Base-by-base conservation (phyloP, 2,113 vertebrate species). In the Labeo rohita region DNA sequence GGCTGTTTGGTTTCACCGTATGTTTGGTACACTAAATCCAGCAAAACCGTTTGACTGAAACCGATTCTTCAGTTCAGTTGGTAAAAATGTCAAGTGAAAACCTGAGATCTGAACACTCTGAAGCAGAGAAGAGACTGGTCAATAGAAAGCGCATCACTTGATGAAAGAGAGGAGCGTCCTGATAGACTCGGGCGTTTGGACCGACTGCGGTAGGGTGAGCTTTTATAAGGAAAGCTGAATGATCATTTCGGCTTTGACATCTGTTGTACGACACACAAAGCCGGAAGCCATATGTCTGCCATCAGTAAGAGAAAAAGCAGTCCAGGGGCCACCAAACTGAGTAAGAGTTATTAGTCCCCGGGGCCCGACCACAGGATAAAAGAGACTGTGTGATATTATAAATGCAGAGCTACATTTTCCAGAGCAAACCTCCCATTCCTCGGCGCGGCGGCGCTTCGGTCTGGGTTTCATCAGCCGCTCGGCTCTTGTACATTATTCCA, bases 361-460 rank as follows among this genome's bases (percentile, higher is more conserved):
- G 85, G 90, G 93, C 56, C 84, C 11, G 91, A 90, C 89, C 77
- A 78, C 50, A 85, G 90, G 93, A 95, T 92, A 86, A 95, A 94
- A 94, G 92, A 90, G 88, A 90, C 89, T 87, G 36, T 49, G 49
- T 45, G 86, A 89, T 90, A 87, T 92, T 87, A 91, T 91, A 89
- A 91, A 93, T 88, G 90, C 90, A 89, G 92, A 87, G 88, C 89
- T 88, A 89, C 92, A 91, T 93, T 94, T 93, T 91, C 93, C 94
- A 94, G 93, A 93, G 90, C 79, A 16, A 87, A 79, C 89, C 90
- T 91, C 87, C 85, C 87, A 73, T 90, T 91, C 36, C 9, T 45
- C 68, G 10, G 68, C 8, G 34, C n/a, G 6, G 65, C 28, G 13
- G 36, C 8, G 34, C 68, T 72, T n/a, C 68, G 3, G 39, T 45